A percentile compares a stretch with the other conserved stretches of the same genome.
These are phyloP conservation scores for Sebastes hubbsi DNA, from an alignment of 2,797 vertebrate species.

Conservation along the genomic window DNA sequence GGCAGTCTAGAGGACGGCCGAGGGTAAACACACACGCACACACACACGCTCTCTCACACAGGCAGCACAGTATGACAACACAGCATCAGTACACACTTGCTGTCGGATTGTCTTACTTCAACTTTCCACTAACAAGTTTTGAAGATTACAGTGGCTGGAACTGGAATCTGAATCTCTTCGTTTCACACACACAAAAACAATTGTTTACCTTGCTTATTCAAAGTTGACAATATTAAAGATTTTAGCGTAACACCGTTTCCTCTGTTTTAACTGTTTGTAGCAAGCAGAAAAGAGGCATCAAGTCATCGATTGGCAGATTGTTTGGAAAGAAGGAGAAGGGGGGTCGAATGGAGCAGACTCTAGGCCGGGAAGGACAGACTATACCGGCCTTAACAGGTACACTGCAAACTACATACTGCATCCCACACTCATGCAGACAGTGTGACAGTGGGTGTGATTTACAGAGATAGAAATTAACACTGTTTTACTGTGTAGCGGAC, in stretches of 20 bases:
- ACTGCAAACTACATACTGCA: not conserved
- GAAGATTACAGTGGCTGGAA: not conserved
- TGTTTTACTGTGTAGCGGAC: constrained; percentile 76
- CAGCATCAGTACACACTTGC: not conserved
- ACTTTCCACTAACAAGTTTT: not conserved
- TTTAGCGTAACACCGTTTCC: not conserved
- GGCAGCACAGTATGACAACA: not conserved
- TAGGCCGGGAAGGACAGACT: constrained; percentile 86
- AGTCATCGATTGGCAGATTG: constrained; percentile 93
- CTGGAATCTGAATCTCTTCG: not conserved
- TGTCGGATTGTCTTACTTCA: not conserved
- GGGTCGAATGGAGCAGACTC: constrained; percentile 86
- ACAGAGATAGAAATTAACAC: not conserved
- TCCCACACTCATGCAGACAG: not conserved
- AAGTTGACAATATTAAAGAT: not conserved
- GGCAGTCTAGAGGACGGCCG: constrained; percentile 93
- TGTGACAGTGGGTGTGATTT: not conserved
- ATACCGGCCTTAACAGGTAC: constrained; percentile 71
- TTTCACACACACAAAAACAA: not conserved
- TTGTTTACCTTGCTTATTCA: not conserved
- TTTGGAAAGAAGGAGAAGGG: constrained; percentile 98
- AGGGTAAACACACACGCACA: constrained; percentile 78
- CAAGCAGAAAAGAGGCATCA: constrained; percentile 95
- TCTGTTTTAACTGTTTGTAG: constrained; percentile 71
- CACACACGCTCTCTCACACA: not conserved